Conservation (phyloP, 1,140 invertebrate species). For the Akabosia matsudoensis region DNA sequence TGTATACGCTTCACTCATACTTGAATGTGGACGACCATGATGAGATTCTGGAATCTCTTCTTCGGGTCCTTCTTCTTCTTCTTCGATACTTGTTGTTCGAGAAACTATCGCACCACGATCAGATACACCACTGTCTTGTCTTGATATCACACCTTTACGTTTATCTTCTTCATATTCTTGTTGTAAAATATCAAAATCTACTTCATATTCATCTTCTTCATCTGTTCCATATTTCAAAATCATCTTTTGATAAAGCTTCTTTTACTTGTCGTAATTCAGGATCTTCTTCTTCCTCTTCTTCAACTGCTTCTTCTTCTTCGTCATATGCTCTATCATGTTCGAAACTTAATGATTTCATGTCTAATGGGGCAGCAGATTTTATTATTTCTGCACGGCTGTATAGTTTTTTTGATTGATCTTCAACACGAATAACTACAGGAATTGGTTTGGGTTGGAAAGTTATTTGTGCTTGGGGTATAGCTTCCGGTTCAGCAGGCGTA, state of each 20-base stretch:
- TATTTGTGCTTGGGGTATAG: not conserved
- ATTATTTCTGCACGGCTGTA: conserved; percentile 9
- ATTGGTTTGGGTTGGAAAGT: not conserved
- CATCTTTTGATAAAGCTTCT: not conserved
- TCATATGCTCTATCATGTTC: not conserved
- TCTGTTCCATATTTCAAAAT: not conserved
- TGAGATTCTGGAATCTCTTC: not conserved
- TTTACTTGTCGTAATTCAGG: not conserved
- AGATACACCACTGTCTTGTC: not conserved
- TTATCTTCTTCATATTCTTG: conserved; percentile 33
- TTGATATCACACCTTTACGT: not conserved
- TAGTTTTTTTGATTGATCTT: not conserved
- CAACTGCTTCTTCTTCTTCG: not conserved
- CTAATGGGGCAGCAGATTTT: not conserved
- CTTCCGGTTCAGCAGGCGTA: too few species aligned
- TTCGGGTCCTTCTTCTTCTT: not conserved
- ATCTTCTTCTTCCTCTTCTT: conserved; percentile 6
- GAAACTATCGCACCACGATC: not conserved
- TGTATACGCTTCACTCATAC: too few species aligned
- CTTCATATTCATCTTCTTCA: not conserved
- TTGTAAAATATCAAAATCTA: conserved; percentile 34
- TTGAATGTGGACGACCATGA: too few species aligned
- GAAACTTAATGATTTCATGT: not conserved
- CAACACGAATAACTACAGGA: not conserved
- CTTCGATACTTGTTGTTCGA: not conserved